A percentile compares a stretch with the other conserved stretches of the same genome.
Evolutionary conservation across 2,797 vertebrate genomes (phyloP).

Genomic region (Lindbergichthys nudifrons): DNA sequence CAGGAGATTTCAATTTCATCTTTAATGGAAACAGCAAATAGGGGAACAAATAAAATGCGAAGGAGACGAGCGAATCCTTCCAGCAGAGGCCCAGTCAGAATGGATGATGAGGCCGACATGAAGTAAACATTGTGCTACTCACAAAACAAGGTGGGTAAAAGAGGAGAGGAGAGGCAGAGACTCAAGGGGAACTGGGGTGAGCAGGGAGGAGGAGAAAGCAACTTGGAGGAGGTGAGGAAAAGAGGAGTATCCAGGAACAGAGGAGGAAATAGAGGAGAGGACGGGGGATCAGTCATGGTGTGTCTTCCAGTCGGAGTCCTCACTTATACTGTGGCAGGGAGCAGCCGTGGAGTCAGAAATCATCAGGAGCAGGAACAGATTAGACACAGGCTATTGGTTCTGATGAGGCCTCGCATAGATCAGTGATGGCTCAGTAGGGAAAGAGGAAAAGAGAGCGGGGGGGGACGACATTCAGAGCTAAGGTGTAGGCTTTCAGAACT

Average conservation of each 20-base stretch:
- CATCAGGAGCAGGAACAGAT: constrained; percentile 67
- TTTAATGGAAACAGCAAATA: constrained; percentile 77
- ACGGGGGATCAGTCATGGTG: constrained; percentile 52
- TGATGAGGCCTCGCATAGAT: constrained; percentile 71
- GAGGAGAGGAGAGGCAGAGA: constrained; percentile 20
- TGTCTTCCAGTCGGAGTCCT: constrained; percentile 51
- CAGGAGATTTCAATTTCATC: constrained; percentile 75
- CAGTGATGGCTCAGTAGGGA: constrained; percentile 67
- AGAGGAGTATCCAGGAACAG: neutral
- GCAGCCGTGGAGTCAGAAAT: constrained; percentile 57
- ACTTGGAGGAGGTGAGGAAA: constrained; percentile 1
- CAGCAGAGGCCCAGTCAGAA: constrained; percentile 64
- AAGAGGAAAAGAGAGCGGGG: constrained; percentile 21
- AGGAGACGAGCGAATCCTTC: constrained; percentile 67
- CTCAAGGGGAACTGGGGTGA: constrained; percentile 21
- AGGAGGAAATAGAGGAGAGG: constrained; percentile 20
- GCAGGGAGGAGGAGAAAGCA: neutral
- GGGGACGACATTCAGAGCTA: constrained; percentile 10
- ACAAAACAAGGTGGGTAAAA: constrained; percentile 37
- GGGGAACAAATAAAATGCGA: constrained; percentile 72
- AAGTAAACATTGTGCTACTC: constrained; percentile 66
- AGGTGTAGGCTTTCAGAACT: constrained; percentile 18
- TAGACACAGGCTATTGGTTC: constrained; percentile 71
- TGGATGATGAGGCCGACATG: constrained; percentile 68
- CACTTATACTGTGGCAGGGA: constrained; percentile 49